A percentile compares a stretch with the other conserved stretches of the same genome.
phyloP scores from a whole-genome alignment of 2,113 vertebrate species.

The Mormyrus lacerda region DNA sequence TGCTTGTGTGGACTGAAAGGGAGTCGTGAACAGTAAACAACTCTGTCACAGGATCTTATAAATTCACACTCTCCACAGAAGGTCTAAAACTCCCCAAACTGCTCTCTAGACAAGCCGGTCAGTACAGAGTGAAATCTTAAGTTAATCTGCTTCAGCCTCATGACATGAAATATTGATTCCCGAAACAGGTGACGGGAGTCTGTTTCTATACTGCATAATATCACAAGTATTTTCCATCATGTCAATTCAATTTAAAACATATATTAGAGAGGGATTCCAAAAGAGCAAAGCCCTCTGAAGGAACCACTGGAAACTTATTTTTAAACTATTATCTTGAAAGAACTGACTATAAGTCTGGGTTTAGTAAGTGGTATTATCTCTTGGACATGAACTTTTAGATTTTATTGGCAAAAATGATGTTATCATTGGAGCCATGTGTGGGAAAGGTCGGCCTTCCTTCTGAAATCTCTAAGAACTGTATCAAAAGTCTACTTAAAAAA shows the following conservation, averaged over 20 bases:
- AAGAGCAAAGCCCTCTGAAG: constrained; percentile 23
- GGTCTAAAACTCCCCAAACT: background rate
- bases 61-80: constrained; percentile 15
- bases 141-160: background rate
- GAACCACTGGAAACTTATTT: constrained; percentile 34
- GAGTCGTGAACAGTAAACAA: constrained; percentile 32
- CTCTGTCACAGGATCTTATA: constrained; percentile 37
- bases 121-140: background rate
- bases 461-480: background rate
- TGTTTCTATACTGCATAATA: background rate
- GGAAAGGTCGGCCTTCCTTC: constrained; percentile 25
- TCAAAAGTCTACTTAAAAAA: background rate
- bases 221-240: background rate
- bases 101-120: background rate
- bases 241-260: constrained; percentile 16
- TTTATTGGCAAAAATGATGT: constrained; percentile 37
- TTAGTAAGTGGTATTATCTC: constrained; percentile 33
- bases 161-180: background rate
- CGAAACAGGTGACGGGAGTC: background rate
- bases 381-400: constrained; percentile 34
- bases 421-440: constrained; percentile 30
- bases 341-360: constrained; percentile 33
- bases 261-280: constrained; percentile 17
- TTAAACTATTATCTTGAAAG: constrained; percentile 41
- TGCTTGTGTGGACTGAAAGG: constrained; percentile 29